phyloP scores from a whole-genome alignment of 1,140 invertebrate species.

The Brachionus paranguensis region DNA sequence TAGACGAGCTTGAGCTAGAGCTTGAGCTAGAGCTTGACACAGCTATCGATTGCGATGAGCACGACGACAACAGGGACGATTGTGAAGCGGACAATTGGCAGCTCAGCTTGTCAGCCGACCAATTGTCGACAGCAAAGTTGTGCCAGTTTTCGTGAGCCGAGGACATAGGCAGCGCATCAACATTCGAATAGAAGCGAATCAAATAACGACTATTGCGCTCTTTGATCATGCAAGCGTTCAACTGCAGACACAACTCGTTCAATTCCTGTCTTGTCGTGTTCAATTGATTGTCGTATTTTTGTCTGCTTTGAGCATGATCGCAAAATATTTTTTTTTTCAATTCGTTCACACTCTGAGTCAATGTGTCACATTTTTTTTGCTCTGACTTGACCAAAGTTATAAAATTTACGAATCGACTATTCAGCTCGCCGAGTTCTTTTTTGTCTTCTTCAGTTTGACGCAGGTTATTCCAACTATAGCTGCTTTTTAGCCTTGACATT shows the following conservation, averaged over 20 bases:
- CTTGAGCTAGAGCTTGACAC: background rate
- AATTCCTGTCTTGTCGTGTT: background rate
- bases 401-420: conserved; percentile 21
- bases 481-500: background rate
- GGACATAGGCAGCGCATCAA: background rate
- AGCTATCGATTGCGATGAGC: background rate
- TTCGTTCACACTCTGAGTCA: background rate
- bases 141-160: background rate
- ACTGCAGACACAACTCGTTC: background rate
- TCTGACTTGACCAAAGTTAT: background rate
- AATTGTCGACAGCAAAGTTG: background rate
- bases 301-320: background rate
- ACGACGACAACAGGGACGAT: background rate
- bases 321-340: background rate
- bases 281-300: background rate
- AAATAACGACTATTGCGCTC: background rate
- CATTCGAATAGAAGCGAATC: background rate
- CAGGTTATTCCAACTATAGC: background rate
- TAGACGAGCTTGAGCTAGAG: background rate
- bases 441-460: background rate
- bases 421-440: background rate
- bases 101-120: background rate
- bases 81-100: background rate
- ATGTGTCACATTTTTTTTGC: background rate
- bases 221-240: background rate